Percentiles rank a stretch among this genome's conserved stretches.
These are phyloP conservation scores for Orientallactaga bullata DNA, from an alignment of 2,113 vertebrate genomes.

Conservation along the genomic window DNA sequence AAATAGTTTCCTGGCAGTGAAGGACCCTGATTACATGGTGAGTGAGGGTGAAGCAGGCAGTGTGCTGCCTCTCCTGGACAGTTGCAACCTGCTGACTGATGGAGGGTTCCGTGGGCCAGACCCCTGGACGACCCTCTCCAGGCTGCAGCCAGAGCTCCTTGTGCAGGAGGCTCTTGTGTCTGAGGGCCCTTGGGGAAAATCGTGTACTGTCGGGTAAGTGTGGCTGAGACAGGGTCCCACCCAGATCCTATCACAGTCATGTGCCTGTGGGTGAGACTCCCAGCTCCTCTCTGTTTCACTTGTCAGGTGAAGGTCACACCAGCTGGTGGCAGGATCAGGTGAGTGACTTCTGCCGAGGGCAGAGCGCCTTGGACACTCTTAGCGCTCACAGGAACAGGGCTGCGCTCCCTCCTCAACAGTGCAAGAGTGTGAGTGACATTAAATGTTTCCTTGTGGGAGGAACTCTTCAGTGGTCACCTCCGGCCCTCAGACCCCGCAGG, in stretches of 20 bases:
- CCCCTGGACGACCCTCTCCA: fast-evolving
- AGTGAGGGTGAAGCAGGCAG: not conserved
- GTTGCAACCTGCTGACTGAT: fast-evolving
- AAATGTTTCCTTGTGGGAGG: too few species aligned
- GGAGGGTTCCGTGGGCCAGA: fast-evolving
- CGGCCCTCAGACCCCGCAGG: too few species aligned
- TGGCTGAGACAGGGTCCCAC: fast-evolving
- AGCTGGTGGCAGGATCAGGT: fast-evolving
- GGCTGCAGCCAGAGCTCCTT: not conserved
- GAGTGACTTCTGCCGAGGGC: not conserved
- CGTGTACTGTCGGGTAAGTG: fast-evolving
- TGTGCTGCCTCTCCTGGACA: not conserved
- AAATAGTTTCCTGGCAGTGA: not conserved
- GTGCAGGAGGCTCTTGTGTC: too few species aligned
- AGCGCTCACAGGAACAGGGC: not conserved
- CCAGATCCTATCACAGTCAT: not conserved
- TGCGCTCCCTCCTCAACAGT: too few species aligned
- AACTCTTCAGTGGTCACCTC: too few species aligned
- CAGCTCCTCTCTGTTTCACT: not conserved
- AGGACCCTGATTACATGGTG: fast-evolving
- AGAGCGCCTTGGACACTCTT: fast-evolving
- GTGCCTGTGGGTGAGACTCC: not conserved
- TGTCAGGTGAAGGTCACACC: too few species aligned
- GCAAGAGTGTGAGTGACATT: too few species aligned
- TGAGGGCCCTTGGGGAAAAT: fast-evolving